A percentile compares a stretch with the other conserved stretches of the same genome.
Evolutionary conservation across 30 jellyfish, hydroid and myxozoan genomes (phyloP).

Genomic region (Hydractinia symbiolongicarpus): DNA sequence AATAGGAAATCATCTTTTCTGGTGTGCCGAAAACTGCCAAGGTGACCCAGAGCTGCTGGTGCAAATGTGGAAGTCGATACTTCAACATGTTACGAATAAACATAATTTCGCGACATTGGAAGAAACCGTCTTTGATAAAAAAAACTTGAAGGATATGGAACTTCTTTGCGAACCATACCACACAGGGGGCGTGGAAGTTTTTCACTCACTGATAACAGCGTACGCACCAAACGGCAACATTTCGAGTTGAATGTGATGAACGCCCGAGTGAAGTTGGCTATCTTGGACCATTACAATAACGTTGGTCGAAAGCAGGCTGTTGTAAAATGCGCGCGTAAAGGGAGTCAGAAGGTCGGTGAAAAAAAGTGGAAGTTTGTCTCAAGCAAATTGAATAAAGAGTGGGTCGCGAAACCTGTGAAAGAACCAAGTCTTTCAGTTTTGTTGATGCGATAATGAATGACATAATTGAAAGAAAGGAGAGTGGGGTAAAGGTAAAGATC

Average conservation of each 20-base stretch:
- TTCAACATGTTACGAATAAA: too few relatives aligned
- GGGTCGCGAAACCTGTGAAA: constrained; percentile 24
- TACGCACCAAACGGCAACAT: constrained; percentile 29
- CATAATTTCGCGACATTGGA: background rate
- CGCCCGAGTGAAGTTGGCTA: constrained; percentile 18
- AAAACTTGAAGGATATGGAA: background rate
- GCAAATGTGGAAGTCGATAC: too few relatives aligned
- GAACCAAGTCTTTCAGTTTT: too few relatives aligned
- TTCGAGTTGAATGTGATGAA: constrained; percentile 32
- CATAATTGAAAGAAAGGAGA: too few relatives aligned
- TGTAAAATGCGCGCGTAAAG: background rate
- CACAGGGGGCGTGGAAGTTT: constrained; percentile 26
- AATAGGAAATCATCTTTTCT: too few relatives aligned
- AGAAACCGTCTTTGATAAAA: constrained; percentile 18
- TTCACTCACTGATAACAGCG: constrained; percentile 12
- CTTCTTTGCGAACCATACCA: constrained; percentile 10
- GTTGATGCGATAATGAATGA: too few relatives aligned
- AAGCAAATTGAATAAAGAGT: constrained; percentile 15
- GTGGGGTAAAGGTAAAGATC: too few relatives aligned
- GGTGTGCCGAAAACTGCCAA: too few relatives aligned
- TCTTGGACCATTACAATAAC: constrained; percentile 8
- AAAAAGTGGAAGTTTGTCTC: background rate
- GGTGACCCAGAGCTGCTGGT: too few relatives aligned
- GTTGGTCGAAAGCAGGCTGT: constrained; percentile 32
- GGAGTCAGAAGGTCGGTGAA: constrained; percentile 5